These are phyloP conservation scores for Malurus cyaneus DNA, from an alignment of 2,113 vertebrate genomes.

Conservation along the genomic window DNA sequence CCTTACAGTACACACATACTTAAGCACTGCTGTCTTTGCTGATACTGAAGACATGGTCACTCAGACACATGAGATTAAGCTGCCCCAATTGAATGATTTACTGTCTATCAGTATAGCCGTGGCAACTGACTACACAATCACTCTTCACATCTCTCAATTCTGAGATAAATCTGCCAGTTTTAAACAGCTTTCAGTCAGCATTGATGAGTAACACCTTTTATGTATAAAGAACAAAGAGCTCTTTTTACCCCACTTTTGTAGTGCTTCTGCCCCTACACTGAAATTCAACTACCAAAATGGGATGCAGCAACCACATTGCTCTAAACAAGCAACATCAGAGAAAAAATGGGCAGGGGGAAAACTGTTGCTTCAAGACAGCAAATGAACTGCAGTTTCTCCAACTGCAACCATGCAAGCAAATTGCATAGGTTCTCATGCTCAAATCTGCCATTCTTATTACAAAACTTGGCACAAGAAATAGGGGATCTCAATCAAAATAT, in stretches of 20 bases:
- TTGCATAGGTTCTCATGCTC: background rate
- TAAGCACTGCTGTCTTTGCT: background rate
- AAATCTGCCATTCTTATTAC: background rate
- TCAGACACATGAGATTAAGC: background rate
- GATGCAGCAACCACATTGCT: background rate
- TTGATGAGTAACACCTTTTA: background rate
- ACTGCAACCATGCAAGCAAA: background rate
- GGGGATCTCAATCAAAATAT: background rate
- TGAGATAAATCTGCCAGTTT: background rate
- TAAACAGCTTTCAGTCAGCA: background rate
- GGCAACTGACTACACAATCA: background rate
- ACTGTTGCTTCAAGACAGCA: background rate
- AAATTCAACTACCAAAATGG: background rate
- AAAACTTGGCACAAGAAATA: background rate
- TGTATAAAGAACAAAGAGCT: background rate
- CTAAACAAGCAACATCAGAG: background rate
- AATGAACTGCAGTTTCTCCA: background rate
- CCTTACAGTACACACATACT: background rate
- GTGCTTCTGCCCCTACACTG: background rate
- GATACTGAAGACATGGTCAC: background rate
- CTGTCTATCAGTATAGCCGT: background rate
- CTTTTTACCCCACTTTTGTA: background rate
- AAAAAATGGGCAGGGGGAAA: background rate
- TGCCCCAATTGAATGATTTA: background rate
- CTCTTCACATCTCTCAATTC: background rate